Base-by-base conservation (phyloP, 1,140 invertebrate genomes). In the Diprion similis region DNA sequence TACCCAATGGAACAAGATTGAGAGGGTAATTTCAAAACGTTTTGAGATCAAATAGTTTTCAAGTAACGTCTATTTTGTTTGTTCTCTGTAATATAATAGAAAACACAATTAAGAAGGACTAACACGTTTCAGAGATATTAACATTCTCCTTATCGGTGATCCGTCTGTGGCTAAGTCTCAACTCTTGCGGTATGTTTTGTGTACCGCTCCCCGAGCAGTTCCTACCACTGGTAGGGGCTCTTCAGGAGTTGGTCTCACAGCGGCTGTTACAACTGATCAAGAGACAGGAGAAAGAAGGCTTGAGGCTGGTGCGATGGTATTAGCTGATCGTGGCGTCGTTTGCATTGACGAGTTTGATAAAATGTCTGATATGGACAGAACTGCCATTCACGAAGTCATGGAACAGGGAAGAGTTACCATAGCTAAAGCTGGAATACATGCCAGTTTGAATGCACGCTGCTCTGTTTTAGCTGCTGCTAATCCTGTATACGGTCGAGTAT, bases 261-360 rank as follows among this genome's bases (percentile, higher is more conserved):
- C 99, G 47, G 98, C 99, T 11, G 98, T 99, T 2, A 99, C 97
- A 10, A 94, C 95, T 1, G 98, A 99, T 86, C 92, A 94, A 71
- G 98, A 99, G 84, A 98, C 96, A 69, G 97, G 97, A 15, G 94
- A 96, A 79, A 89, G 94, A 75, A 92, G 97, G 72, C 85, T 99
- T 19, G 98, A 99, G 90, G 98, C 98, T 8, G 98, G 98, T 82
- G 98, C 98, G 75, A 99, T 99, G 98, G 98, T 99, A n/a, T 85
- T 99, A 45, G 98, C 97, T 0, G 98, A 99, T 89, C 90, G 98
- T 71, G 98, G 98, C 24, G 95, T 99, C 67, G 98, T 99, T 69
- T 99, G 98, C 84, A 99, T 99, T 85, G 99, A 99, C 88, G 98
- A 99, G 89, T 99, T 99, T 88, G 98, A 99, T 89, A 99, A 99